Percentiles rank a stretch among this genome's conserved stretches.
phyloP scores from a whole-genome alignment of 2,113 vertebrate genomes.

The Myotis yumanensis region DNA sequence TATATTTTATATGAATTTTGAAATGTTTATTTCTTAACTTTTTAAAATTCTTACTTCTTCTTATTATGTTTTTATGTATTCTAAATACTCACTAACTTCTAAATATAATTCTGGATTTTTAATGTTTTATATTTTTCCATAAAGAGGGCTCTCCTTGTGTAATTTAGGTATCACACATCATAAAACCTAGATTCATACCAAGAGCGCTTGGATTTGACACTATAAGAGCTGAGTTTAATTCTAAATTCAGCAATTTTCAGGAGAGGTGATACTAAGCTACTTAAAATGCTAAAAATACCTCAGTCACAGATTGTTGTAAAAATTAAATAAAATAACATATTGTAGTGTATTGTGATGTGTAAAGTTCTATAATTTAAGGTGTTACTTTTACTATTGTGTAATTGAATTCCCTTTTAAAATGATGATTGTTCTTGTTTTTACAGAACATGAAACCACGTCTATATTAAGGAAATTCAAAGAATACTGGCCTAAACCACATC shows the following conservation, averaged over 20 bases:
- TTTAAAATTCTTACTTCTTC: not conserved
- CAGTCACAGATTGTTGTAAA: not conserved
- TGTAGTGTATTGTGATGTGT: not conserved
- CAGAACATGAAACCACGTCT: not conserved
- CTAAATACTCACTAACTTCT: not conserved
- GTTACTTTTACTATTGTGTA: not conserved
- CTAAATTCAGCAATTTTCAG: not conserved
- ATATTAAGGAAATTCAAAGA: slow-evolving; percentile 2
- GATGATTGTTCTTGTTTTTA: not conserved
- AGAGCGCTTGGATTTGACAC: not conserved
- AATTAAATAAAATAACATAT: not conserved
- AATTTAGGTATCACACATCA: not conserved
- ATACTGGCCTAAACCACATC: not conserved
- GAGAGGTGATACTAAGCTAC: not conserved
- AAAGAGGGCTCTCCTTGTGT: not conserved
- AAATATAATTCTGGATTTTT: not conserved
- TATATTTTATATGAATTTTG: not conserved
- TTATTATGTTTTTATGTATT: not conserved
- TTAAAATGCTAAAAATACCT: not conserved
- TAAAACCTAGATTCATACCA: not conserved
- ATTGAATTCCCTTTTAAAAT: slow-evolving; percentile 33
- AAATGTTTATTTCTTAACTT: not conserved
- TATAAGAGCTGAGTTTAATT: not conserved
- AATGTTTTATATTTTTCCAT: not conserved
- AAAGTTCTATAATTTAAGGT: not conserved